Conservation (phyloP, 2,888 invertebrate species). For the Cerceris ruficornis region DNA sequence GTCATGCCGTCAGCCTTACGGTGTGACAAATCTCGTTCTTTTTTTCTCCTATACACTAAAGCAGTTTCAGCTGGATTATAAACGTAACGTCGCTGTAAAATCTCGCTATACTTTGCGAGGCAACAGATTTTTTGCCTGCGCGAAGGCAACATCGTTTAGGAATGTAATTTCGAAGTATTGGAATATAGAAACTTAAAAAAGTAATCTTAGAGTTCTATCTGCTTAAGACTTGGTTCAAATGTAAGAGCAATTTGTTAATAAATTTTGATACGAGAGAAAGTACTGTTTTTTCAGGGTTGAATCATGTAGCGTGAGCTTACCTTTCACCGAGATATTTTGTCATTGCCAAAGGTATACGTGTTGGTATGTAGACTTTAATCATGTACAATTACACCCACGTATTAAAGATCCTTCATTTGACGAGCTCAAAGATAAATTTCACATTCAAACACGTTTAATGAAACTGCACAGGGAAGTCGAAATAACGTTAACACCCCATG, state of each 20-base stretch:
- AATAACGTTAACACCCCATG: slow-evolving; percentile 51
- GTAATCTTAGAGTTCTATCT: background rate
- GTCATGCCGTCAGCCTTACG: slow-evolving; percentile 36
- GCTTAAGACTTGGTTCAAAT: background rate
- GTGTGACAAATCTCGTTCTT: slow-evolving; percentile 17
- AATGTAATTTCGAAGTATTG: too few relatives aligned
- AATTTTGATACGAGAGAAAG: background rate
- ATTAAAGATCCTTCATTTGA: too few relatives aligned
- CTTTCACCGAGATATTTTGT: too few relatives aligned
- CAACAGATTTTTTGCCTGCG: too few relatives aligned
- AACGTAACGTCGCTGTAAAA: background rate
- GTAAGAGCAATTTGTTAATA: background rate
- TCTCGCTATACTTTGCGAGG: slow-evolving; percentile 8
- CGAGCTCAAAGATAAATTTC: background rate
- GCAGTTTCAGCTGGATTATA: slow-evolving; percentile 20
- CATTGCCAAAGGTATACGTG: too few relatives aligned
- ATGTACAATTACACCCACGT: too few relatives aligned
- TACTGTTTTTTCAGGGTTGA: background rate
- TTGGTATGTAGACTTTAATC: too few relatives aligned
- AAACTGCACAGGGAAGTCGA: slow-evolving; percentile 13
- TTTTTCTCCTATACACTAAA: background rate
- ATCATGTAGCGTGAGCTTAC: too few relatives aligned
- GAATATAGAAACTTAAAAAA: background rate
- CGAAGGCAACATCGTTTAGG: too few relatives aligned
- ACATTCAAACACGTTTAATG: background rate